phyloP scores from a whole-genome alignment of 2,797 vertebrate genomes.

The Pelodytes ibericus region DNA sequence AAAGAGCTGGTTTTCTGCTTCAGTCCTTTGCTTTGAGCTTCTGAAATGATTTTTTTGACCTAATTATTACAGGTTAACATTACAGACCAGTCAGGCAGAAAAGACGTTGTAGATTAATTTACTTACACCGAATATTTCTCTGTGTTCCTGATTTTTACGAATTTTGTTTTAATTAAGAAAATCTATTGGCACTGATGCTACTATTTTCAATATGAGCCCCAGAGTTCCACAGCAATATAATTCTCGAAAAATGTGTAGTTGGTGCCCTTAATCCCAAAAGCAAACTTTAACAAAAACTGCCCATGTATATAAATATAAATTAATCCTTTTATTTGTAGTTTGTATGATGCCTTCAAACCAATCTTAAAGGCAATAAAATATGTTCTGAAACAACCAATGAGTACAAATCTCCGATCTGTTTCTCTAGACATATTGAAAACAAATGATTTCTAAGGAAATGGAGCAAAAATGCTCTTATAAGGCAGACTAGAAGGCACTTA shows the following conservation, averaged over 20 bases:
- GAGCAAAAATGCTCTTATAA: slow-evolving; percentile 4
- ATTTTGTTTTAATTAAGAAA: no score
- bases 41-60: slow-evolving; percentile 31
- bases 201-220: no score
- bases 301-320: no score
- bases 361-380: neutral
- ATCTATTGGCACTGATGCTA: no score
- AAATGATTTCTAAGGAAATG: neutral
- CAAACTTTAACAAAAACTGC: no score
- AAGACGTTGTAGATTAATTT: slow-evolving; percentile 15
- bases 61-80: slow-evolving; percentile 45
- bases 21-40: slow-evolving; percentile 23
- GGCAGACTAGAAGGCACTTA: slow-evolving; percentile 7
- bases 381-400: neutral
- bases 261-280: no score
- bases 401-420: neutral
- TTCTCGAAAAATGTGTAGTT: no score
- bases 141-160: neutral
- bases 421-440: neutral
- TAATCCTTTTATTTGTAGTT: no score
- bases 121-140: slow-evolving; percentile 2
- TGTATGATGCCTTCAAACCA: neutral
- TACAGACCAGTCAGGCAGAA: slow-evolving; percentile 24
- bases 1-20: slow-evolving; percentile 37
- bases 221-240: no score